Percentiles rank a stretch among this genome's conserved stretches.
phyloP scores from a whole-genome alignment of 2,113 vertebrate species.

The Grus americana region DNA sequence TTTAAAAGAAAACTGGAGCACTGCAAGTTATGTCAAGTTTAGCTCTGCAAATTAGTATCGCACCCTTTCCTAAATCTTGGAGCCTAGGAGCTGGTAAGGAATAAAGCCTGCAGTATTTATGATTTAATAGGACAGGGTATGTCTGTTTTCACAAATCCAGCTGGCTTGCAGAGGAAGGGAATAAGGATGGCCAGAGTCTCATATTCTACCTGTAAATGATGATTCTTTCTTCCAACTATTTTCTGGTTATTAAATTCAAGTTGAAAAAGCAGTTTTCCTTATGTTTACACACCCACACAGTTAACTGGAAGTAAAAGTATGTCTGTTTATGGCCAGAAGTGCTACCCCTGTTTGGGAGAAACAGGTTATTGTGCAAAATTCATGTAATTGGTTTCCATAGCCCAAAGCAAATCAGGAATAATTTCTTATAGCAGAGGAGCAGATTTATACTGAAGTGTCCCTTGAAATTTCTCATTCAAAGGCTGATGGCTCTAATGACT shows the following conservation, averaged over 20 bases:
- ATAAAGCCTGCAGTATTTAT: not conserved
- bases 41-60: not conserved
- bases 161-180: not conserved
- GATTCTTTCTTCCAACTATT: not conserved
- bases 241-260: not conserved
- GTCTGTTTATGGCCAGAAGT: slow-evolving; percentile 12
- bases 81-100: not conserved
- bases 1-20: not conserved
- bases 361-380: slow-evolving; percentile 37
- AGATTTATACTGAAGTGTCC: slow-evolving; percentile 50
- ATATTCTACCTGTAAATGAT: not conserved
- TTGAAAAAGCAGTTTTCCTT: not conserved
- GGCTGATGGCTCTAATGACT: slow-evolving; percentile 44
- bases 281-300: not conserved
- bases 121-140: not conserved
- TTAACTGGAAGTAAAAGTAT: slow-evolving; percentile 8
- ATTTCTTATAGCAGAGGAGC: slow-evolving; percentile 10
- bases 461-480: slow-evolving; percentile 60
- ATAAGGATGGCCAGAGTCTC: not conserved
- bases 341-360: not conserved
- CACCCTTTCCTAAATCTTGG: not conserved
- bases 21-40: not conserved
- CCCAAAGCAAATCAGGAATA: slow-evolving; percentile 44
- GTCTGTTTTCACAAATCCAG: not conserved
- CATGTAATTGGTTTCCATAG: slow-evolving; percentile 37